Base-by-base conservation (phyloP, 2,797 vertebrate genomes). In the Clarias laeviceps region DNA sequence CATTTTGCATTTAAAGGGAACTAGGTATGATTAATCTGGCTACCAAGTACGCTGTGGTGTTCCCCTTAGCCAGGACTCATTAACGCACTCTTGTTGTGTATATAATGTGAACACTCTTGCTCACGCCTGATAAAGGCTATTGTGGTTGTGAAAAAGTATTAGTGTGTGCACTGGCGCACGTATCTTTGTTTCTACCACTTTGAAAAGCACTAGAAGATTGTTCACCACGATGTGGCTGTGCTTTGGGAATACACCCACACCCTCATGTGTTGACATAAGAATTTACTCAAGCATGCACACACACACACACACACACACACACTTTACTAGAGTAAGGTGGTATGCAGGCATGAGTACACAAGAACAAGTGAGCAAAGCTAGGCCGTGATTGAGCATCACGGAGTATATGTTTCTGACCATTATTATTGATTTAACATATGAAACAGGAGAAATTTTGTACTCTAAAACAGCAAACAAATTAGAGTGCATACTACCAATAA, bases 171-270 rank as follows among this genome's bases (percentile, higher is more conserved):
- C 34, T 27, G 34, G 50, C 70, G 77, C 84, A 82, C 45, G 57
- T 84, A 76, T 82, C 80, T 81, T 83, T 86, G 72, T 78, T 88
- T 85, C 74, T 83, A 15, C 24, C 85, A 56, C 45, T 64, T 80
- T 57, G 45, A 74, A 74, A 74, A 54, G 12, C 70, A 54, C 72
- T 77, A 29, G 22, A 59, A 78, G 69, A 87, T 85, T 83, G 81
- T 59, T 87, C 78, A 72, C 57, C 65, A 79, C 78, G 59, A 50
- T 84, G 34, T 2, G 80, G 74, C 57, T 61, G 56, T 37, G 32
- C 32, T 24, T 78, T 61, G 20, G 32, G 72, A 85, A 76, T 80
- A 88, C 88, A 85, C 88, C 85, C 80, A 86, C 61, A 64, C n/a
- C 40, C 76, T 78, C 56, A 61, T 61, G 74, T 78, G 74, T 78